Conservation (phyloP, 2,113 vertebrate genomes). For the Pteropus alecto region DNA sequence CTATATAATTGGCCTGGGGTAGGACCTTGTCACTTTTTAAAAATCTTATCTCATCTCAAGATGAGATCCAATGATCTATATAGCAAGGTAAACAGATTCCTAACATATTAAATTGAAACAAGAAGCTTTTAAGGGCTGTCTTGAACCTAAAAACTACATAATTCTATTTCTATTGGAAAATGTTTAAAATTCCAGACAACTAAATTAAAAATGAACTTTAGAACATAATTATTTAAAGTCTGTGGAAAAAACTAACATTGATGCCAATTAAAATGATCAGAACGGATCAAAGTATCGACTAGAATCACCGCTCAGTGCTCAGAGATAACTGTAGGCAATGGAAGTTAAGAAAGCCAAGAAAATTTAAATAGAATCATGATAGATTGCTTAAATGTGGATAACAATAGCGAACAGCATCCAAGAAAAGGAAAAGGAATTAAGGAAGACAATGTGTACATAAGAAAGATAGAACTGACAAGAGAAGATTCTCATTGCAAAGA, state of each 20-base stretch:
- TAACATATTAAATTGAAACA: background rate
- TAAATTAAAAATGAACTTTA: conserved; percentile 28
- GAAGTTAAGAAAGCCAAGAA: background rate
- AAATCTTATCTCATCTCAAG: background rate
- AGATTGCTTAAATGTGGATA: background rate
- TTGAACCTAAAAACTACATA: background rate
- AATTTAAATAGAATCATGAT: background rate
- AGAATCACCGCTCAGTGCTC: background rate
- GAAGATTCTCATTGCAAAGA: background rate
- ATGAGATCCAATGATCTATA: background rate
- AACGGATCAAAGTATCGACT: background rate
- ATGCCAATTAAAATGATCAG: background rate
- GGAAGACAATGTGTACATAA: background rate
- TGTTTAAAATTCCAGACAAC: conserved; percentile 24
- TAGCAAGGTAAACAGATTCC: background rate
- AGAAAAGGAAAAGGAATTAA: background rate
- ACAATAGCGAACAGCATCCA: background rate
- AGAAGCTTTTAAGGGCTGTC: background rate
- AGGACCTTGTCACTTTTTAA: background rate
- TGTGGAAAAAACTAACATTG: background rate
- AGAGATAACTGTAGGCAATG: background rate
- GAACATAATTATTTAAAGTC: background rate
- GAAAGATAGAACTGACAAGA: background rate
- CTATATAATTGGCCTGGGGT: background rate
- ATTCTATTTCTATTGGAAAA: background rate